phyloP scores from a whole-genome alignment of 1,140 invertebrate species.

The Leptinotarsa defecta region DNA sequence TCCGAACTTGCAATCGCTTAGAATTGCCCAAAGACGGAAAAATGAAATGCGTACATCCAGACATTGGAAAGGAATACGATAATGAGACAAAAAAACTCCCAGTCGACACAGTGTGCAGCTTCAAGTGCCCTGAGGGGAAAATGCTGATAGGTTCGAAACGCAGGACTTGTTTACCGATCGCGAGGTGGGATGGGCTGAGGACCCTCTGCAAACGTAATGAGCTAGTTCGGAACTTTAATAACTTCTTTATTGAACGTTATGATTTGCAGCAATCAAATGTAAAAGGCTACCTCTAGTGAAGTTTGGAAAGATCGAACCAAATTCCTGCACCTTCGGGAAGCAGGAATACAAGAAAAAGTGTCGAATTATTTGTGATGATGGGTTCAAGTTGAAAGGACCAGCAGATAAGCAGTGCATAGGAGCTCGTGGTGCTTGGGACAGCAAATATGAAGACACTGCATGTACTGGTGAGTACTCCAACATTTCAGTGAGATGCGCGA shows the following conservation, averaged over 20 bases:
- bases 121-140: slow-evolving; percentile 68
- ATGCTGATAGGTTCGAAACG: slow-evolving; percentile 68
- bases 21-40: slow-evolving; percentile 63
- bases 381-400: slow-evolving; percentile 63
- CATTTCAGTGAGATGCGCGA: neutral
- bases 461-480: slow-evolving; percentile 57
- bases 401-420: slow-evolving; percentile 57
- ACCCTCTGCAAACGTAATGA: slow-evolving; percentile 68
- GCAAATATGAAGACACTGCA: slow-evolving; percentile 54
- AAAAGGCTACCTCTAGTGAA: slow-evolving; percentile 58
- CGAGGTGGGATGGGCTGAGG: slow-evolving; percentile 71
- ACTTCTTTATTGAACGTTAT: neutral
- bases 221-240: neutral
- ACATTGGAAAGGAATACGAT: slow-evolving; percentile 49
- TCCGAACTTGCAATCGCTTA: slow-evolving; percentile 66
- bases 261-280: slow-evolving; percentile 62
- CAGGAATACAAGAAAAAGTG: slow-evolving; percentile 62
- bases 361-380: slow-evolving; percentile 61
- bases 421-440: slow-evolving; percentile 59
- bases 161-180: slow-evolving; percentile 69
- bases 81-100: slow-evolving; percentile 40
- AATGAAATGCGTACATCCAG: slow-evolving; percentile 65
- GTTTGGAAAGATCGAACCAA: slow-evolving; percentile 60
- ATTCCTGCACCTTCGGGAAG: slow-evolving; percentile 59
- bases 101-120: slow-evolving; percentile 70